These are phyloP conservation scores for Augochlorella aurata DNA, from an alignment of 2,888 invertebrate species.

Conservation along the genomic window DNA sequence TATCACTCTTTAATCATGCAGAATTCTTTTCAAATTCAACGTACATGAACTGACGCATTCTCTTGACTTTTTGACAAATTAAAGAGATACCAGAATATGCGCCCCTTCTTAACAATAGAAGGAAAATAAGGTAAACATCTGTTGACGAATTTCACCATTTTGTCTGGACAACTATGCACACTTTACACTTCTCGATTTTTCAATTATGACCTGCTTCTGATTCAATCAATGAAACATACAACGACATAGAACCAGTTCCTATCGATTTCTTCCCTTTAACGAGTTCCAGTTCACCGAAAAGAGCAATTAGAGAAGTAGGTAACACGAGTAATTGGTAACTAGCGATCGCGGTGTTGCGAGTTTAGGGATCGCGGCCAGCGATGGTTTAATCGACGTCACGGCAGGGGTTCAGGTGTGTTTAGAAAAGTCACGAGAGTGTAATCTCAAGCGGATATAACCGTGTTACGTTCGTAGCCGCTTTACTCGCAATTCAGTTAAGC, in stretches of 20 bases:
- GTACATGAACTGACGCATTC: too few species aligned
- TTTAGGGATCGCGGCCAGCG: conserved; percentile 17
- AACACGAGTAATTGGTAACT: conserved; percentile 26
- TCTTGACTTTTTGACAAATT: too few species aligned
- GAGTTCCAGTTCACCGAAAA: neutral
- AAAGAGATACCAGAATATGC: too few species aligned
- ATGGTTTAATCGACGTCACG: conserved; percentile 28
- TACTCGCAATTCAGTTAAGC: conserved; percentile 47
- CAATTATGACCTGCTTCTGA: neutral
- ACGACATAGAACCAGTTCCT: neutral
- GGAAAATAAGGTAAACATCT: neutral
- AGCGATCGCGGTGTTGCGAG: conserved; percentile 19
- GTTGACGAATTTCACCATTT: neutral
- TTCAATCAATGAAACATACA: neutral
- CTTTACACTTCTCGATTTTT: neutral
- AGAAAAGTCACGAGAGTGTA: conserved; percentile 49
- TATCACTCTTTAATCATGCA: too few species aligned
- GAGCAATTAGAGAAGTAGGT: conserved; percentile 23
- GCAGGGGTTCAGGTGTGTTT: conserved; percentile 32
- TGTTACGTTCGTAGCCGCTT: conserved; percentile 36
- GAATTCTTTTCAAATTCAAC: too few species aligned
- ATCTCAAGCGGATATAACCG: conserved; percentile 33
- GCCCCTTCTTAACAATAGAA: neutral
- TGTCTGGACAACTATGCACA: neutral
- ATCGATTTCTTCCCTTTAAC: conserved; percentile 18